Base-by-base conservation (phyloP, 1,140 invertebrate genomes). In the Himalopsyche phryganea region DNA sequence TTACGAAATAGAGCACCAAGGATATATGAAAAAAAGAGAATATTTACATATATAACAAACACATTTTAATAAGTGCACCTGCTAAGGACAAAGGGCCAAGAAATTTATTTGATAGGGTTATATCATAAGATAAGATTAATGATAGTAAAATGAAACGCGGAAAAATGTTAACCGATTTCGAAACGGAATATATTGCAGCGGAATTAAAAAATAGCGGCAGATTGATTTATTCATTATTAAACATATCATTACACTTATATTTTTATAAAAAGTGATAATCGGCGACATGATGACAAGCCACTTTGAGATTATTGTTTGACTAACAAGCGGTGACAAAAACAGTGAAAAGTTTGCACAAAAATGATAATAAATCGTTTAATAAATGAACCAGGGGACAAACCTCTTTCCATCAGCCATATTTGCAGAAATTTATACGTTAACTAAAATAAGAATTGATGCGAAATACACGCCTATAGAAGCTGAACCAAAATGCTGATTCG, bases 341-440 rank as follows among this genome's bases (percentile, higher is more conserved):
- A 46, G 35, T 36, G 11, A 38, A 28, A 46, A 18, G 32, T 42
- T 35, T 41, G 14, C 23, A 49, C 18, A 14, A 51, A 53, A 53
- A 61, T 62, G 51, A 18, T 6, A 13, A 42, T 51, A 41, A 42
- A 11, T 9, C 9, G 10, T 45, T 13, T 6, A 35, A 53, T 35
- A 5, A 9, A 28, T 3, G 9, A 28, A 28, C 6, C 4, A 45
- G 15, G 2, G 42, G n/a, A 68, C 73, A 75, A 69, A 81, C 80
- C 74, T 80, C 70, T 80, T 81, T 67, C 77, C 78, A 65, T 81
- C 80, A 69, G 78, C 78, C 79, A 81, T 81, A 71, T 66, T 76
- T 66, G 18, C 9, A 41, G 54, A 64, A 17, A 45, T 45, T 63
- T 61, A 70, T 66, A 68, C 69, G 68, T 68, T 67, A 66, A 68